phyloP scores from a whole-genome alignment of 2,113 vertebrate species.

The Podiceps cristatus region DNA sequence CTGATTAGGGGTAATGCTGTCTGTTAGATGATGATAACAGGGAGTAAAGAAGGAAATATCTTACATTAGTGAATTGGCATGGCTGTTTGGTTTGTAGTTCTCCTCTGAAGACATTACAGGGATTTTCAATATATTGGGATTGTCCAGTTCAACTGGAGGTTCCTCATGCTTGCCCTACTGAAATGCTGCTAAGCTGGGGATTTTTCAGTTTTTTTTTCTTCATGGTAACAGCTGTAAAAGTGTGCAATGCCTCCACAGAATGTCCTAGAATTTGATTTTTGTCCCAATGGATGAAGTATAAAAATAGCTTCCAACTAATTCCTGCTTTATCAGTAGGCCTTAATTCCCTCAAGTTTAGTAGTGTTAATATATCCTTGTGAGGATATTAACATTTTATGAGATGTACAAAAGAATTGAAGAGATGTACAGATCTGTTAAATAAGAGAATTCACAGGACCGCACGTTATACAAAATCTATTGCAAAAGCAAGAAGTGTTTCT shows the following conservation, averaged over 20 bases:
- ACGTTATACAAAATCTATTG: background rate
- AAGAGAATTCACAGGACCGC: background rate
- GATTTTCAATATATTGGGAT: background rate
- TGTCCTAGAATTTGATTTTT: conserved; percentile 38
- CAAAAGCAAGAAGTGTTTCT: background rate
- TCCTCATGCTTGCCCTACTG: background rate
- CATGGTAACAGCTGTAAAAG: background rate
- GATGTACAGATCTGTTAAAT: accelerated
- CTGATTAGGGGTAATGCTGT: background rate
- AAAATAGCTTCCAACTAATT: conserved; percentile 45
- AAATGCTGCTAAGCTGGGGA: background rate
- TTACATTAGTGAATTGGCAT: background rate
- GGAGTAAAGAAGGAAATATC: background rate
- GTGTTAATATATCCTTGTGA: background rate
- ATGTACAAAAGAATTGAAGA: background rate
- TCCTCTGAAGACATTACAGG: background rate
- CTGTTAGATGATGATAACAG: background rate
- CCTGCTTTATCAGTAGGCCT: background rate
- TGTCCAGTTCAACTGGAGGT: background rate
- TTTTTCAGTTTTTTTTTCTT: background rate
- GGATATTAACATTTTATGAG: background rate
- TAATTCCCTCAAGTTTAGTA: conserved; percentile 18
- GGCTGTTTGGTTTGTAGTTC: background rate
- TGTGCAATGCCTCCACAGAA: background rate
- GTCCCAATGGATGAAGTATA: background rate